Base-by-base conservation (phyloP, 2,113 vertebrate species). In the Fregetta grallaria region DNA sequence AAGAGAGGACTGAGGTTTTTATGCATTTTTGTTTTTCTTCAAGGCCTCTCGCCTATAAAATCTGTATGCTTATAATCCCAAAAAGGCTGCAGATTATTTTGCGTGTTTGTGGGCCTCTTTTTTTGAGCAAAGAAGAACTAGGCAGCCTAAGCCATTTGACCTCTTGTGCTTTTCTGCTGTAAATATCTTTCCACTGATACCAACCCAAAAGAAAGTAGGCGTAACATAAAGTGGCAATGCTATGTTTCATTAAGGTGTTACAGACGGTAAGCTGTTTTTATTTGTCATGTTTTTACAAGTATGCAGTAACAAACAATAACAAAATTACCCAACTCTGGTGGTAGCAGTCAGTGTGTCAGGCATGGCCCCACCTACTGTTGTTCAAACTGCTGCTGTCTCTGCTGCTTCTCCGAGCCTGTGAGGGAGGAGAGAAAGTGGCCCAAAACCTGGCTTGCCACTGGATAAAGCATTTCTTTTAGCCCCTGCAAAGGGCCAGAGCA, bases 61-160 rank as follows among this genome's bases (percentile, higher is more conserved):
- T 67, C 5, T 55, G 2, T 77, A 2, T 75, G 3, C 2, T 61
- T 58, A 11, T 3, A 67, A 21, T 77, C 21, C 38, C 5, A 0
- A 38, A 70, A 83, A 45, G 14, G 3, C 59, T 93, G 56, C 12
- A 38, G 9, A 25, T 88, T 70, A n/a, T 44, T 77, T 76, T 82
- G 5, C 0, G 0, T 45, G 19, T 49, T 66, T 76, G 22, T 44
- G 29, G 77, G 42, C 8, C 66, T 38, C 16, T 42, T 53, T 72
- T 95, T 87, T 59, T 70, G 34, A 47, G 38, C 2, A 4, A 70
- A 70, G 2, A 0, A 82, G 79, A 90, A 6, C 4, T 19, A 61
- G 25, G 18, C 17, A 79, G 29, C 55, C 13, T 44, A 58, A 81
- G 25, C 50, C 15, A 11, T 30, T 27, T 78, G 47, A 78, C 32